Evolutionary conservation across 2,888 invertebrate species (phyloP), one percentile per base, ranked within the genome.

Genomic region (Apocheima hispidaria): DNA sequence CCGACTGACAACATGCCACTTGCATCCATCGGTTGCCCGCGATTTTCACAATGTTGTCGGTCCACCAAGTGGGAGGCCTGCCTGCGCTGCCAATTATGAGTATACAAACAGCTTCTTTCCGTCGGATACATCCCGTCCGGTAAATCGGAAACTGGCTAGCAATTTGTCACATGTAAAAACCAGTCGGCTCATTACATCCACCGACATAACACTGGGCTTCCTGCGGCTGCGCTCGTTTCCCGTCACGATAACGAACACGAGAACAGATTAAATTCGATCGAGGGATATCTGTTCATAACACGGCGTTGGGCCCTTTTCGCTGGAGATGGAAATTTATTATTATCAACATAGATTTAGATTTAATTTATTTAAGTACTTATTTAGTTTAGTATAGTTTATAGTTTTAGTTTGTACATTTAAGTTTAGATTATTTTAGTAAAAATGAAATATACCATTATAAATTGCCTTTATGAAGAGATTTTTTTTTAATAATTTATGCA

Each of bases 141-240:
- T 26, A 38, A 36, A 53, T 60, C 48, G 48, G 59, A 53, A 49
- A 53, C 59, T 40, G 16, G 30, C 41, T 46, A 30, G 54, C 50
- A 50, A 60, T 60, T 60, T 60, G 60, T 60, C 60, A 60, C 60
- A 60, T 44, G 55, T 43, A 55, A 60, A 51, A 60, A 50, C 55
- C 35, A 14, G 38, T 33, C 40, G 41, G 28, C 44, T 55, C 55
- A 48, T 51, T 56, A 52, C 56, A 35, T 50, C 57, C 54, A 57
- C 78, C 81, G 80, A 78, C 82, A 81, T 77, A 79, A 78, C 81
- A 83, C 79, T 79, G 76, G 73, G 77, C 76, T 82, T 84, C 84
- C 84, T 82, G 81, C 71, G 61, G 12, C 54, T 16, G 35, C 74
- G 68, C 66, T 76, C 68, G 74, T 75, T 81, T 84, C 85, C 85